These are phyloP conservation scores for Beris morrisii DNA, from an alignment of 2,888 invertebrate species.

Conservation along the genomic window DNA sequence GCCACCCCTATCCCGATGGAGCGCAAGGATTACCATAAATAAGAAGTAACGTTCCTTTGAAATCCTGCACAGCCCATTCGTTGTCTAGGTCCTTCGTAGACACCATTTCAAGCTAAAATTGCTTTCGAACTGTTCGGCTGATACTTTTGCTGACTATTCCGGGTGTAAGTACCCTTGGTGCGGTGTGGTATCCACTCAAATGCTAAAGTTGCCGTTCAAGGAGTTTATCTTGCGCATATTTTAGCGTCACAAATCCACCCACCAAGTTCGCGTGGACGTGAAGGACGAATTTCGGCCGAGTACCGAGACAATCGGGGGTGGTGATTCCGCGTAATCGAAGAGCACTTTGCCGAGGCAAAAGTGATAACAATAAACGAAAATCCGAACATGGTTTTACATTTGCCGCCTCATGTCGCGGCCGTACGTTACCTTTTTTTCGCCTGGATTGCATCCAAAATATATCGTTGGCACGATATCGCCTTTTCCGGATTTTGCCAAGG, in stretches of 20 bases:
- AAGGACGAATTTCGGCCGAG: too few relatives aligned
- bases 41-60: conserved; percentile 3
- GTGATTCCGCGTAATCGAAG: conserved; percentile 6
- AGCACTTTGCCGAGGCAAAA: conserved; percentile 9
- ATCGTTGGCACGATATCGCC: too few relatives aligned
- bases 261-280: not conserved
- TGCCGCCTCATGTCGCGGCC: too few relatives aligned
- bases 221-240: conserved; percentile 29
- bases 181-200: too few relatives aligned
- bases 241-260: conserved; percentile 17
- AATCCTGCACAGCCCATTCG: conserved; percentile 12
- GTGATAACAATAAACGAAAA: conserved; percentile 23
- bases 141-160: not conserved
- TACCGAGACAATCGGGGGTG: too few relatives aligned
- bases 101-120: conserved; percentile 1
- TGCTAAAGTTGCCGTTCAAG: not conserved
- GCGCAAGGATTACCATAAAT: conserved; percentile 22
- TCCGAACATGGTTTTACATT: not conserved
- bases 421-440: too few relatives aligned
- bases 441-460: too few relatives aligned
- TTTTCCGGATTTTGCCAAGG: too few relatives aligned
- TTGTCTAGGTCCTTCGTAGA: not conserved
- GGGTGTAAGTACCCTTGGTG: too few relatives aligned
- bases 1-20: not conserved
- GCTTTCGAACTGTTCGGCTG: not conserved